Evolutionary conservation across 2,888 invertebrate genomes (phyloP).

Genomic region (Nephrocerus scutellatus): DNA sequence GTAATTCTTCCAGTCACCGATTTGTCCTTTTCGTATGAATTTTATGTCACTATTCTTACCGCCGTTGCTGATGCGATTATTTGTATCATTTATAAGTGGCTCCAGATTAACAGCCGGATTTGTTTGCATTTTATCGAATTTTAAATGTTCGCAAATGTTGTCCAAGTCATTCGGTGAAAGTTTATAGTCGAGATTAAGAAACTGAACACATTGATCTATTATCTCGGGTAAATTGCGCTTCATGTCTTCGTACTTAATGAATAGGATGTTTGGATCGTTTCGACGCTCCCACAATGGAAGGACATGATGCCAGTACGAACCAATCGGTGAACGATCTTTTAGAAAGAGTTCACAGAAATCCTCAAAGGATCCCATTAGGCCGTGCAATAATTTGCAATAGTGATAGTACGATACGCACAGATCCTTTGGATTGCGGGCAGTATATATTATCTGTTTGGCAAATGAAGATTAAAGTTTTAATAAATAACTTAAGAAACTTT

Average conservation of each 20-base stretch:
- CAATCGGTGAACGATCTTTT: conserved; percentile 58
- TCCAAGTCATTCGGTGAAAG: conserved; percentile 61
- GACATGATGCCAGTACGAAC: conserved; percentile 59
- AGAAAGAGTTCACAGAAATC: conserved; percentile 71
- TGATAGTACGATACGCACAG: conserved; percentile 82
- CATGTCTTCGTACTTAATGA: conserved; percentile 78
- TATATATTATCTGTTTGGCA: conserved; percentile 79
- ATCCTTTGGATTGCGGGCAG: conserved; percentile 84
- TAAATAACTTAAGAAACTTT: not conserved
- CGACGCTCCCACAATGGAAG: conserved; percentile 64
- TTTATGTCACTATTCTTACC: conserved; percentile 48
- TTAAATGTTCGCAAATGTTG: conserved; percentile 64
- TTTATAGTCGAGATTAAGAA: conserved; percentile 52
- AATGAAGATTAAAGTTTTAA: conserved; percentile 8
- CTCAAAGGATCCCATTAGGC: conserved; percentile 58
- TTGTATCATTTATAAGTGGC: conserved; percentile 51
- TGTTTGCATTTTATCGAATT: conserved; percentile 73
- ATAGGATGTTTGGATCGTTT: conserved; percentile 64
- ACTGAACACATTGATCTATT: conserved; percentile 59
- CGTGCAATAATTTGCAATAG: conserved; percentile 68
- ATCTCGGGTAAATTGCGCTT: conserved; percentile 62
- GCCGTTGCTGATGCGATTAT: conserved; percentile 21
- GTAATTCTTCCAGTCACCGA: conserved; percentile 70
- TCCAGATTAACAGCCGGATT: conserved; percentile 74
- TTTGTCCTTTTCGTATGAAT: conserved; percentile 70